phyloP scores from a whole-genome alignment of 1,140 invertebrate genomes.

The Leguminivora glycinivorella region DNA sequence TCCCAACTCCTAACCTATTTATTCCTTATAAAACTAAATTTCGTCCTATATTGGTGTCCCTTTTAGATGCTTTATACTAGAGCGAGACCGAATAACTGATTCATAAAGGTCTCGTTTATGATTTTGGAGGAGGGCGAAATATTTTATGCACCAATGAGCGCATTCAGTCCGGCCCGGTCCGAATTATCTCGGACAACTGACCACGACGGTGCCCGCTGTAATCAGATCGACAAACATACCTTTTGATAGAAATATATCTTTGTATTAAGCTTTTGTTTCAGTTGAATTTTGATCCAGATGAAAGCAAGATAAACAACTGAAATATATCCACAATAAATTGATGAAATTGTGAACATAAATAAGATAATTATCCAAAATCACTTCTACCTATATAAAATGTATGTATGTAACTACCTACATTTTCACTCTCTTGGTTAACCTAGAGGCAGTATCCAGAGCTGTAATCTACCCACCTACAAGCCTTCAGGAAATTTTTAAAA shows the following conservation, averaged over 20 bases:
- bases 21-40: neutral
- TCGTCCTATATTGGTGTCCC: neutral
- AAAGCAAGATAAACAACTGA: neutral
- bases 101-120: neutral
- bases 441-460: no score
- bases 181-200: conserved; percentile 76
- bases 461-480: no score
- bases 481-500: no score
- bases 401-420: no score
- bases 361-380: no score
- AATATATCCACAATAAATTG: no score
- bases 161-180: conserved; percentile 53
- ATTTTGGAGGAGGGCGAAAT: conserved; percentile 38
- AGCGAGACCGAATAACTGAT: neutral
- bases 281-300: conserved; percentile 36
- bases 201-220: conserved; percentile 51
- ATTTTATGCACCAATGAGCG: conserved; percentile 70
- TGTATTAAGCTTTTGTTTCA: conserved; percentile 54
- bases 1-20: conserved; percentile 4
- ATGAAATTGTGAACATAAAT: no score
- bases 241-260: conserved; percentile 55
- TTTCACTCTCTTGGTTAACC: no score
- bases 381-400: no score
- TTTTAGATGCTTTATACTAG: neutral
- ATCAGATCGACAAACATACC: conserved; percentile 73